Conservation (phyloP, 2,888 invertebrate genomes). For the Agapetus fuscipes region DNA sequence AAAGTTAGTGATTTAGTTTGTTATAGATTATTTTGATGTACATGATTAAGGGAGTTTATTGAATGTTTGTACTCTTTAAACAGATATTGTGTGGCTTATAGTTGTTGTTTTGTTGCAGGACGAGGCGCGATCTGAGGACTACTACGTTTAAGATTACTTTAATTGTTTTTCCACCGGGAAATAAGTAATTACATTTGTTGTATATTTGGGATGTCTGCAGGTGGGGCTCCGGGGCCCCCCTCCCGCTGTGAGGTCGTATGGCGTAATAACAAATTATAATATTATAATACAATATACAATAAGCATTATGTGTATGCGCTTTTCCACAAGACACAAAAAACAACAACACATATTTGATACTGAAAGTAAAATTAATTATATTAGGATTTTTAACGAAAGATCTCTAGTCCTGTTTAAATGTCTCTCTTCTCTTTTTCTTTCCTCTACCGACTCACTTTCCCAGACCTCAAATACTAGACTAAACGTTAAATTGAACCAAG, state of each 20-base stretch:
- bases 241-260: constrained; percentile 4
- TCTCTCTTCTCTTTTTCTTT: no score
- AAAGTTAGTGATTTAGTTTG: no score
- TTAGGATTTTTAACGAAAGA: constrained; percentile 51
- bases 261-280: constrained; percentile 9
- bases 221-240: background rate
- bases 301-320: constrained; percentile 54
- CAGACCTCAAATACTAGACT: no score
- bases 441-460: no score
- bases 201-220: constrained; percentile 43
- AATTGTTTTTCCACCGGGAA: constrained; percentile 51
- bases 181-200: constrained; percentile 52
- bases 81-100: no score
- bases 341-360: constrained; percentile 54
- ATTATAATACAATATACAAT: no score
- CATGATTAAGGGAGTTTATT: no score
- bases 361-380: constrained; percentile 39
- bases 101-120: constrained; percentile 29
- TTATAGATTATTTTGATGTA: no score
- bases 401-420: constrained; percentile 58
- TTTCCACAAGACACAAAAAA: constrained; percentile 43
- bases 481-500: no score
- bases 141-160: constrained; percentile 37
- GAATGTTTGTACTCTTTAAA: no score
- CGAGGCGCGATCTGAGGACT: constrained; percentile 41